phyloP scores from a whole-genome alignment of 2,797 vertebrate species.

The Diplodus sargus region DNA sequence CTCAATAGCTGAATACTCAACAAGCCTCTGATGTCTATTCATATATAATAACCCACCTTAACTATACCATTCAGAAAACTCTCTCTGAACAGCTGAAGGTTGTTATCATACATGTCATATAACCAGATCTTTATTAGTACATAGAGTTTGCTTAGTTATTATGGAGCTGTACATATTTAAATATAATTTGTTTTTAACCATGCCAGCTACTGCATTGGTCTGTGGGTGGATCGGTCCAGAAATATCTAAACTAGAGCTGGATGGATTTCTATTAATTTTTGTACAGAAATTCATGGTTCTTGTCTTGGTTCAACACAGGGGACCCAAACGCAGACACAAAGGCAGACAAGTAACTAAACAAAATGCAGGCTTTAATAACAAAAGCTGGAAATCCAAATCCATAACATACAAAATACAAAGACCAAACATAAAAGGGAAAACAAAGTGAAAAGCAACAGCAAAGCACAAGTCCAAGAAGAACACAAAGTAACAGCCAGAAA shows the following conservation, averaged over 20 bases:
- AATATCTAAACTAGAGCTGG: background rate
- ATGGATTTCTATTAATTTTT: background rate
- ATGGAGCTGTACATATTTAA: background rate
- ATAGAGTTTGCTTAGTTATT: background rate
- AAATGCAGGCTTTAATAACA: too few relatives aligned
- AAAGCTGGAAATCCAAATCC: too few relatives aligned
- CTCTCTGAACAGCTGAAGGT: background rate
- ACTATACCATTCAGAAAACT: background rate
- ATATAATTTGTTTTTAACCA: background rate
- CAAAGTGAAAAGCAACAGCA: too few relatives aligned
- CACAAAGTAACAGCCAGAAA: too few relatives aligned
- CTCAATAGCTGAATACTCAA: background rate
- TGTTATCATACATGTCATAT: background rate
- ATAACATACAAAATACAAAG: too few relatives aligned
- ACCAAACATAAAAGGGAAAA: too few relatives aligned
- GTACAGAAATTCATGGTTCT: background rate
- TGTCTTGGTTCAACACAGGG: background rate
- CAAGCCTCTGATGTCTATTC: background rate
- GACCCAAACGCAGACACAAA: too few relatives aligned
- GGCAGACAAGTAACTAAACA: too few relatives aligned
- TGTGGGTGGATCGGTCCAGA: background rate
- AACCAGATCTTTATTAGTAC: background rate
- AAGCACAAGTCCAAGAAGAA: too few relatives aligned
- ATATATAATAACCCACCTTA: background rate
- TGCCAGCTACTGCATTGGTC: background rate